Conservation (phyloP, 2,797 vertebrate genomes). For the Xenentodon cancila region DNA sequence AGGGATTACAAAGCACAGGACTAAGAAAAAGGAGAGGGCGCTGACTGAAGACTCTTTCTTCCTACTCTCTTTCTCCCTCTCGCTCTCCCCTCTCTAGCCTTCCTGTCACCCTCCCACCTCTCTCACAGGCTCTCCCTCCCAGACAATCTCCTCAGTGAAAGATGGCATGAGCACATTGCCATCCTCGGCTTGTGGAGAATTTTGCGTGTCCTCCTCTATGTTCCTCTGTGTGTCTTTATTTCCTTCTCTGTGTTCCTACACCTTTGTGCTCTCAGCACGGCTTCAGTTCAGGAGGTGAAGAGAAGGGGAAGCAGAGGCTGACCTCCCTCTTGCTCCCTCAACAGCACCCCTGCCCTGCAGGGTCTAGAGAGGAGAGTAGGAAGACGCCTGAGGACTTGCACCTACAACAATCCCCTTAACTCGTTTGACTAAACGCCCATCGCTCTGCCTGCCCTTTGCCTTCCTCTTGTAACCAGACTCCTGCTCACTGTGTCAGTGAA, state of each 20-base stretch:
- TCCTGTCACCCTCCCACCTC: slow-evolving; percentile 59
- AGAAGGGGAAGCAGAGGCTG: slow-evolving; percentile 54
- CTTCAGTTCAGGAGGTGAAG: slow-evolving; percentile 48
- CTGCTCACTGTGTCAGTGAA: slow-evolving; percentile 27
- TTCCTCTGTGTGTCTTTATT: slow-evolving; percentile 19
- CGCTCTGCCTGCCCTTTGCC: slow-evolving; percentile 13
- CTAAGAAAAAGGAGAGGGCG: slow-evolving; percentile 55
- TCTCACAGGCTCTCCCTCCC: slow-evolving; percentile 59
- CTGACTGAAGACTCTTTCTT: slow-evolving; percentile 57
- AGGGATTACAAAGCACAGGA: slow-evolving; percentile 72
- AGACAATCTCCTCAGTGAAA: slow-evolving; percentile 50
- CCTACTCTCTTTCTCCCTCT: slow-evolving; percentile 34
- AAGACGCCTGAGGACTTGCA: slow-evolving; percentile 76
- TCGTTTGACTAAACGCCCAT: slow-evolving; percentile 31
- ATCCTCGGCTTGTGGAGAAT: slow-evolving; percentile 53
- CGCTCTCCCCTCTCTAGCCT: slow-evolving; percentile 44
- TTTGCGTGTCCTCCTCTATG: slow-evolving; percentile 21
- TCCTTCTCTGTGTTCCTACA: background rate
- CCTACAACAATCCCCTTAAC: slow-evolving; percentile 61
- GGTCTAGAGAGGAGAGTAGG: slow-evolving; percentile 49
- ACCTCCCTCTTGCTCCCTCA: slow-evolving; percentile 52
- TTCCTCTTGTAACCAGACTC: slow-evolving; percentile 20
- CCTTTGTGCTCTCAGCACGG: slow-evolving; percentile 14
- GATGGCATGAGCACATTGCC: slow-evolving; percentile 69
- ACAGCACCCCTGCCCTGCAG: slow-evolving; percentile 17